Conservation (phyloP, 2,113 vertebrate species). For the Siniperca knerii region DNA sequence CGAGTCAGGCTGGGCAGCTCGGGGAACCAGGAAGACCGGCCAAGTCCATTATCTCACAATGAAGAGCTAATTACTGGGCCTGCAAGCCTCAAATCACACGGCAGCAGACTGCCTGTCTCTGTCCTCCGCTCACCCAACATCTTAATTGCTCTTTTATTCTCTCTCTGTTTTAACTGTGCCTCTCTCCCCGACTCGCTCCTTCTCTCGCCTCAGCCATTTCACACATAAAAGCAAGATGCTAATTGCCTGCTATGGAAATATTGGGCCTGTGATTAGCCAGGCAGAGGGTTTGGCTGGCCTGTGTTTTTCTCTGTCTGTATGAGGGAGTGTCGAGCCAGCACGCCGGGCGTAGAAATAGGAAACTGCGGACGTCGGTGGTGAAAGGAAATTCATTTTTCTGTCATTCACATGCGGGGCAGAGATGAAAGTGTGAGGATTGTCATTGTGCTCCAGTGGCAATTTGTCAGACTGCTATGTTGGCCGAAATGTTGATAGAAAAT, state of each 20-base stretch:
- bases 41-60: conserved; percentile 86
- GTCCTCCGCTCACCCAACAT: conserved; percentile 81
- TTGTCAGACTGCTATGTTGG: conserved; percentile 61
- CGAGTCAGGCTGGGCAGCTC: conserved; percentile 72
- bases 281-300: conserved; percentile 72
- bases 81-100: conserved; percentile 81
- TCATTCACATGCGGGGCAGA: conserved; percentile 40
- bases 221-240: conserved; percentile 80
- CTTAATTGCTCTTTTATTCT: conserved; percentile 86
- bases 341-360: conserved; percentile 36
- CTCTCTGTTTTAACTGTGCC: conserved; percentile 70
- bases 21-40: conserved; percentile 76
- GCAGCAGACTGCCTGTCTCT: conserved; percentile 82
- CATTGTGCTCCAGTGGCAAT: conserved; percentile 69
- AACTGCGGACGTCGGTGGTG: conserved; percentile 6
- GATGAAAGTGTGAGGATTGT: conserved; percentile 49
- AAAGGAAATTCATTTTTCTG: conserved; percentile 64
- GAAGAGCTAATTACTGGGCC: conserved; percentile 85
- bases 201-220: conserved; percentile 72
- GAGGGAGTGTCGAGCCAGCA: conserved; percentile 54
- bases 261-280: conserved; percentile 80
- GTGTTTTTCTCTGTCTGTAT: conserved; percentile 55
- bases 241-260: conserved; percentile 84
- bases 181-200: conserved; percentile 71
- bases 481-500: conserved; percentile 62